Evolutionary conservation across 2,113 vertebrate genomes (phyloP).

Genomic region (Cepphus grylle): DNA sequence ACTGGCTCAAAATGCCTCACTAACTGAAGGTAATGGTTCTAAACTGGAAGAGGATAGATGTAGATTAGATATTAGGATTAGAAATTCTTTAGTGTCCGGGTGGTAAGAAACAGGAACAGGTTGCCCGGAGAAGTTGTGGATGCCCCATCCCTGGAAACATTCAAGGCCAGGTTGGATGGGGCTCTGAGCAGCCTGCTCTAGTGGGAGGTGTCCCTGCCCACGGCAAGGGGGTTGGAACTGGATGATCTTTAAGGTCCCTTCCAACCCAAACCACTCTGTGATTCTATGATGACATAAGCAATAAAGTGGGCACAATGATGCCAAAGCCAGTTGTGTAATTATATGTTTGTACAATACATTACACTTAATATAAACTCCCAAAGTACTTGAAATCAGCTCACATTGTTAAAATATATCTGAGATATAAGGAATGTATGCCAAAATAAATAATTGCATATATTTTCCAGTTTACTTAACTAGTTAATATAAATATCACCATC

Average conservation of each 20-base stretch:
- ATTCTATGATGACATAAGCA: background rate
- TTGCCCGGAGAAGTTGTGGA: background rate
- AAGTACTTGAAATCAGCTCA: background rate
- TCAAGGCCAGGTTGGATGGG: background rate
- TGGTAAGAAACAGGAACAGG: background rate
- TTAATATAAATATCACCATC: slow-evolving; percentile 52
- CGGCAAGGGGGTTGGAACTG: too few species aligned
- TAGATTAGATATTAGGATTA: background rate
- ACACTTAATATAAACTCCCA: background rate
- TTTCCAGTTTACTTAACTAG: background rate
- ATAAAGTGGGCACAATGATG: background rate
- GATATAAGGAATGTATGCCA: background rate
- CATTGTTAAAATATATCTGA: background rate
- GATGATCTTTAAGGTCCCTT: background rate
- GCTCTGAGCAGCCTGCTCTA: background rate
- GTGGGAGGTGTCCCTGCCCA: background rate
- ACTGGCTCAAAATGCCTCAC: background rate
- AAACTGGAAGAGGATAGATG: background rate
- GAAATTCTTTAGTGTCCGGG: background rate
- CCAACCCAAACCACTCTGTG: background rate
- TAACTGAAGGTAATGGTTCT: background rate
- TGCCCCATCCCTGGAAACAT: background rate
- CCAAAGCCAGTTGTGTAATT: background rate
- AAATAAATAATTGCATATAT: background rate
- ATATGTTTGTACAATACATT: background rate